These are phyloP conservation scores for Stenoptilia bipunctidactyla DNA, from an alignment of 2,888 invertebrate species.

Conservation along the genomic window DNA sequence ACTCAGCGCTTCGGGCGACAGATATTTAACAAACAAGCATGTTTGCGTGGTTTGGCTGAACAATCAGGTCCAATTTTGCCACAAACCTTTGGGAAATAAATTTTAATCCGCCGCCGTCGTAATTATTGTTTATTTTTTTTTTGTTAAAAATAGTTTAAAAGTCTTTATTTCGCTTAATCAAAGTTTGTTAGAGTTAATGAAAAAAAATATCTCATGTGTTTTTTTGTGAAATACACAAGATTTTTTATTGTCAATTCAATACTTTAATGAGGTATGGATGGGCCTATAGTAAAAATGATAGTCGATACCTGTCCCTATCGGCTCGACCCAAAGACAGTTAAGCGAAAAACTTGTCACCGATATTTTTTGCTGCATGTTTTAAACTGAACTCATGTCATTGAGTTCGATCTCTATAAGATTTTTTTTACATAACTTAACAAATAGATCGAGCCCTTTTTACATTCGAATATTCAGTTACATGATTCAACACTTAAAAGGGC, in stretches of 20 bases:
- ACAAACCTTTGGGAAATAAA: not conserved
- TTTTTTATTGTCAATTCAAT: constrained; percentile 54
- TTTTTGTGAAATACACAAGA: too few relatives aligned
- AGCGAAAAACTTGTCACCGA: constrained; percentile 54
- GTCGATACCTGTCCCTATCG: constrained; percentile 40
- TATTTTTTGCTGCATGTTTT: constrained; percentile 64
- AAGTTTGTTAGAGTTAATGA: too few relatives aligned
- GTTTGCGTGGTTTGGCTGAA: constrained; percentile 5
- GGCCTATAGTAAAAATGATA: constrained; percentile 43
- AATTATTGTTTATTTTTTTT: too few relatives aligned
- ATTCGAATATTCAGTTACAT: constrained; percentile 70
- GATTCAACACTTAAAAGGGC: constrained; percentile 72
- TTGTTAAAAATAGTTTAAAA: too few relatives aligned
- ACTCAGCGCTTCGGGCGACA: constrained; percentile 13
- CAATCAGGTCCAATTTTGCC: not conserved
- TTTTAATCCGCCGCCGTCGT: too few relatives aligned
- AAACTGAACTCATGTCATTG: constrained; percentile 68
- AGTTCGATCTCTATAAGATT: constrained; percentile 67
- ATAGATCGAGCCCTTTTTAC: constrained; percentile 66
- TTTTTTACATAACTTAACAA: constrained; percentile 66
- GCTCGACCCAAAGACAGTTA: constrained; percentile 45
- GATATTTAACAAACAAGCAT: not conserved
- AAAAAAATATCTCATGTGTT: too few relatives aligned
- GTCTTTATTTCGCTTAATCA: too few relatives aligned
- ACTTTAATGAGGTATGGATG: constrained; percentile 56